These are phyloP conservation scores for Pammene fasciana DNA, from an alignment of 2,888 invertebrate species.

Conservation along the genomic window DNA sequence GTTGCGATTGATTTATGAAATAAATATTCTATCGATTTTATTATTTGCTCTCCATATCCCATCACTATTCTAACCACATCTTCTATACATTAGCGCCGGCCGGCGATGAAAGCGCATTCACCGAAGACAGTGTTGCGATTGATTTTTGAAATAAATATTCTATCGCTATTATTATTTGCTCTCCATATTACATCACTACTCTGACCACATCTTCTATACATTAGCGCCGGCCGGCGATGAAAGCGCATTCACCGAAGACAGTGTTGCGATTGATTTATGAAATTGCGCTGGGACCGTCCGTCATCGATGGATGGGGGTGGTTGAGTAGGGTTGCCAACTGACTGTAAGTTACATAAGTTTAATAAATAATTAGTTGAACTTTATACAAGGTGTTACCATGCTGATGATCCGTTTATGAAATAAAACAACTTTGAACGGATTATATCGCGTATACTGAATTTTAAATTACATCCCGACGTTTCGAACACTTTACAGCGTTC, in stretches of 20 bases:
- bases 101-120: too few relatives aligned
- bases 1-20: slow-evolving; percentile 53
- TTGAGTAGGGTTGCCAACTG: slow-evolving; percentile 21
- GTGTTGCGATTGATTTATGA: slow-evolving; percentile 61
- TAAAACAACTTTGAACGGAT: too few relatives aligned
- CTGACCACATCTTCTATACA: slow-evolving; percentile 30
- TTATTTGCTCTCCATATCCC: not conserved
- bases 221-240: slow-evolving; percentile 35
- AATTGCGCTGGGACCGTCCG: slow-evolving; percentile 52
- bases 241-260: slow-evolving; percentile 50
- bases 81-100: slow-evolving; percentile 27
- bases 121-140: slow-evolving; percentile 44
- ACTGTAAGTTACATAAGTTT: too few relatives aligned
- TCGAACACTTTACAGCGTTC: too few relatives aligned
- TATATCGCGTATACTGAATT: too few relatives aligned
- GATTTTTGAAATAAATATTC: slow-evolving; percentile 49
- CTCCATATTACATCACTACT: slow-evolving; percentile 10
- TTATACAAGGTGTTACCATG: too few relatives aligned
- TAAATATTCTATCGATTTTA: slow-evolving; percentile 12
- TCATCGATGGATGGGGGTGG: slow-evolving; percentile 49
- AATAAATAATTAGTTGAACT: too few relatives aligned
- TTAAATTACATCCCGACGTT: too few relatives aligned
- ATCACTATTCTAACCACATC: slow-evolving; percentile 31
- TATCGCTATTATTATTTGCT: slow-evolving; percentile 17
- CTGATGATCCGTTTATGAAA: too few relatives aligned